phyloP scores from a whole-genome alignment of 2,888 invertebrate species.

The Yponomeuta cagnagella region DNA sequence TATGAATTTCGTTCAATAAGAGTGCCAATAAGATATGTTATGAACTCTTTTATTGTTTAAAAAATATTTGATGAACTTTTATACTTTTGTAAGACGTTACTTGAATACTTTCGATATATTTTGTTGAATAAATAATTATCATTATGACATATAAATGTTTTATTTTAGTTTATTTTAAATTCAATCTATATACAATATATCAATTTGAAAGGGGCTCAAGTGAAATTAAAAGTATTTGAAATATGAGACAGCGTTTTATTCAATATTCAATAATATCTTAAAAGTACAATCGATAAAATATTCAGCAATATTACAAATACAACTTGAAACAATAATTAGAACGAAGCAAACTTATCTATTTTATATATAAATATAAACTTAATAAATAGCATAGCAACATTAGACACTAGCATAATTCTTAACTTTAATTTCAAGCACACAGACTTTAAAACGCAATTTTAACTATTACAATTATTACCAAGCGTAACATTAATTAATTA shows the following conservation, averaged over 20 bases:
- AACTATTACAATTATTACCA: conserved; percentile 42
- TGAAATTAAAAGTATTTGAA: conserved; percentile 41
- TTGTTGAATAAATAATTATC: conserved; percentile 12
- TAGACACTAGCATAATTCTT: conserved; percentile 37
- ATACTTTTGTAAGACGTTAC: conserved; percentile 11
- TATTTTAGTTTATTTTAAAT: neutral
- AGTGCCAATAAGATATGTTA: conserved; percentile 31
- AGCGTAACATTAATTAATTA: conserved; percentile 17
- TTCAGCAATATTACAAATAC: conserved; percentile 73
- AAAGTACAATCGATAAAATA: conserved; percentile 67
- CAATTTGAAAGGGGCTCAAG: conserved; percentile 21
- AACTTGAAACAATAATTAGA: conserved; percentile 65
- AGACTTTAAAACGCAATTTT: conserved; percentile 41
- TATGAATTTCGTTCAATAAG: conserved; percentile 11
- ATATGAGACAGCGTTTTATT: conserved; percentile 75
- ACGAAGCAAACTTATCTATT: conserved; percentile 64
- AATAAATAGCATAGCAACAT: conserved; percentile 59
- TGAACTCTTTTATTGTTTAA: neutral
- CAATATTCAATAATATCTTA: conserved; percentile 68
- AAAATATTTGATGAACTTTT: conserved; percentile 14
- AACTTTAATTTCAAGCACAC: conserved; percentile 56
- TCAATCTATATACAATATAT: neutral
- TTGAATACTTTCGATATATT: neutral
- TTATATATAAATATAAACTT: conserved; percentile 57
- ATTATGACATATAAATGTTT: neutral